Conservation (phyloP, 2,888 invertebrate genomes). For the Uropetala carovei region DNA sequence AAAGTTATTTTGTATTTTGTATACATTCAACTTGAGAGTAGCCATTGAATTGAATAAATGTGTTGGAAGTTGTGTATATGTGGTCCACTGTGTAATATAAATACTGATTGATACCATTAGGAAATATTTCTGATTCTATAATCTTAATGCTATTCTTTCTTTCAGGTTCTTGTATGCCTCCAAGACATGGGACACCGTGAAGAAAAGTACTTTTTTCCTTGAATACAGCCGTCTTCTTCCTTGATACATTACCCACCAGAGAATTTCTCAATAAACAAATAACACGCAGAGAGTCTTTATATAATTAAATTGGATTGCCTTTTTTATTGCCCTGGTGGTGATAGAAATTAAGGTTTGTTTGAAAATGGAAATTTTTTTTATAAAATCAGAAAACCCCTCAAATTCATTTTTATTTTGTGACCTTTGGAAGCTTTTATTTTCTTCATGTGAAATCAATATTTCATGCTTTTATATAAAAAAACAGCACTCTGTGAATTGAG, state of each 20-base stretch:
- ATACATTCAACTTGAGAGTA: no score
- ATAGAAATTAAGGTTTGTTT: neutral
- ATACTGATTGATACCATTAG: no score
- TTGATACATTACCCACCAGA: constrained; percentile 69
- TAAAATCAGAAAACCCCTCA: no score
- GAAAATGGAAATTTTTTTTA: neutral
- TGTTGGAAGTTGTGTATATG: no score
- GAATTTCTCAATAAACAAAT: neutral
- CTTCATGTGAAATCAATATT: no score
- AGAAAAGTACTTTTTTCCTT: constrained; percentile 88
- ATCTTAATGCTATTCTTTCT: constrained; percentile 65
- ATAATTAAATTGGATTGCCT: neutral
- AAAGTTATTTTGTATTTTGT: no score
- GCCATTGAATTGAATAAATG: no score
- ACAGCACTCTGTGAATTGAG: neutral
- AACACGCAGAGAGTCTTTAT: neutral
- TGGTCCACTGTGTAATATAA: no score
- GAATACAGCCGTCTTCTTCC: constrained; percentile 90
- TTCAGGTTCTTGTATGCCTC: constrained; percentile 85
- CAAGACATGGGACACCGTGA: constrained; percentile 90
- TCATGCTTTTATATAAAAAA: neutral
- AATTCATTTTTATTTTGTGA: no score
- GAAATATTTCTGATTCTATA: no score
- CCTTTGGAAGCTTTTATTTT: no score
- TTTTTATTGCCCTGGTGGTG: neutral